phyloP scores from a whole-genome alignment of 2,888 invertebrate genomes.

The Cyrtodaria siliqua region DNA sequence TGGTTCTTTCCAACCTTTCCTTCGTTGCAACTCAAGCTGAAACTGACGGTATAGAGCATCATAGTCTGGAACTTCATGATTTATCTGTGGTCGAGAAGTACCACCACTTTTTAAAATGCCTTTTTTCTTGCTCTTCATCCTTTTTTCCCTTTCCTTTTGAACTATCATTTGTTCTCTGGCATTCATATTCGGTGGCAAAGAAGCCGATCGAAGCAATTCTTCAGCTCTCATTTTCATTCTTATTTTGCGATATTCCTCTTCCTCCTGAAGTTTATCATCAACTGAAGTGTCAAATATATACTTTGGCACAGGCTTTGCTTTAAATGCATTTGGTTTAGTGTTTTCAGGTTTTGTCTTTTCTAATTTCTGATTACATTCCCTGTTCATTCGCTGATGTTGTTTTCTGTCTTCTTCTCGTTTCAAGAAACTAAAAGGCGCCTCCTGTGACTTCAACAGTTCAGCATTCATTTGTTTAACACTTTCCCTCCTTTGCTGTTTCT shows the following conservation, averaged over 20 bases:
- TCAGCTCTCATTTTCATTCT: constrained; percentile 84
- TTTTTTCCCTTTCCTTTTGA: constrained; percentile 62
- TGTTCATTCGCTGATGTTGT: constrained; percentile 60
- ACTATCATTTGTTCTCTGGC: constrained; percentile 79
- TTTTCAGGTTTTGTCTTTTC: constrained; percentile 20
- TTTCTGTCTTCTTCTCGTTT: constrained; percentile 81
- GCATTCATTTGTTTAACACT: constrained; percentile 77
- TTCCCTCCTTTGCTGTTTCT: constrained; percentile 80
- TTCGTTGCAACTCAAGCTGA: constrained; percentile 76
- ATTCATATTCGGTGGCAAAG: constrained; percentile 83
- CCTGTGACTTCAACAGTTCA: constrained; percentile 83
- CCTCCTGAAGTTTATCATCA: constrained; percentile 80
- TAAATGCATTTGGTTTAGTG: constrained; percentile 66
- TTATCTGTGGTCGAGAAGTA: constrained; percentile 73
- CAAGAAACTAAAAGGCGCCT: constrained; percentile 84
- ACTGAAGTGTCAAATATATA: constrained; percentile 73
- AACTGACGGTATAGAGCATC: constrained; percentile 82
- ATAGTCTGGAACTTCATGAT: constrained; percentile 83
- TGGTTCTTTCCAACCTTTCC: constrained; percentile 76
- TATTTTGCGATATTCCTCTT: constrained; percentile 84
- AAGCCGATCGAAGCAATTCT: constrained; percentile 79
- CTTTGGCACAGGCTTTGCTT: constrained; percentile 83
- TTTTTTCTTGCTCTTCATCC: constrained; percentile 70
- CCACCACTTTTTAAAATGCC: constrained; percentile 58
- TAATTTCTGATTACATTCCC: constrained; percentile 39